Percentiles rank a stretch among this genome's conserved stretches.
Evolutionary conservation across 2,797 vertebrate species (phyloP).

Genomic region (Antrozous pallidus): DNA sequence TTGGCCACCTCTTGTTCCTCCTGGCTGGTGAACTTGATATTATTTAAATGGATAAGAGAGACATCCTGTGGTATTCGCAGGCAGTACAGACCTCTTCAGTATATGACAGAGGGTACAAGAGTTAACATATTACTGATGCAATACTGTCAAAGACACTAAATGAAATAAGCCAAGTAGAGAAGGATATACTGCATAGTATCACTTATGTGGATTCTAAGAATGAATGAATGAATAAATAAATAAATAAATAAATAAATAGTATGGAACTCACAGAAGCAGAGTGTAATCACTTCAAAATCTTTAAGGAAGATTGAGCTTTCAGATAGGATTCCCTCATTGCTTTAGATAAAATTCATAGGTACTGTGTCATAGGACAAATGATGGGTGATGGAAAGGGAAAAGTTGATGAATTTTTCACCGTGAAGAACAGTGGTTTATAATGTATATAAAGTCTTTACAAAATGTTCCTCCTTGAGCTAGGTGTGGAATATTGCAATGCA

Average conservation of each 20-base stretch:
- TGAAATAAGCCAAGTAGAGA: background rate
- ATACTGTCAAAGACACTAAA: background rate
- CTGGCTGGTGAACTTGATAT: background rate
- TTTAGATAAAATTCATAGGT: background rate
- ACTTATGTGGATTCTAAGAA: background rate
- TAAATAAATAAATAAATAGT: background rate
- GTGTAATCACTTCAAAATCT: background rate
- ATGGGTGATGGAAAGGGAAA: background rate
- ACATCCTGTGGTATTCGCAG: background rate
- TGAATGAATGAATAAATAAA: too few species aligned
- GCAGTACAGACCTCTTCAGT: background rate
- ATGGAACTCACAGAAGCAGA: background rate
- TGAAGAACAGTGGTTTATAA: background rate
- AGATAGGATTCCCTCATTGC: background rate
- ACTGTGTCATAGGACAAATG: background rate
- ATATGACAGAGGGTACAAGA: background rate
- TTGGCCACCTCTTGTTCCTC: background rate
- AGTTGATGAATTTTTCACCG: background rate
- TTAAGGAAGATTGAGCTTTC: background rate
- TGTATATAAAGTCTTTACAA: background rate
- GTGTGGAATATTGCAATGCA: background rate
- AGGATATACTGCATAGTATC: background rate
- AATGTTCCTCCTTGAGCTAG: background rate
- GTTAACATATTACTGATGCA: background rate
- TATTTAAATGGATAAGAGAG: background rate